phyloP scores from a whole-genome alignment of 2,113 vertebrate genomes.

The Poicephalus meyeri region DNA sequence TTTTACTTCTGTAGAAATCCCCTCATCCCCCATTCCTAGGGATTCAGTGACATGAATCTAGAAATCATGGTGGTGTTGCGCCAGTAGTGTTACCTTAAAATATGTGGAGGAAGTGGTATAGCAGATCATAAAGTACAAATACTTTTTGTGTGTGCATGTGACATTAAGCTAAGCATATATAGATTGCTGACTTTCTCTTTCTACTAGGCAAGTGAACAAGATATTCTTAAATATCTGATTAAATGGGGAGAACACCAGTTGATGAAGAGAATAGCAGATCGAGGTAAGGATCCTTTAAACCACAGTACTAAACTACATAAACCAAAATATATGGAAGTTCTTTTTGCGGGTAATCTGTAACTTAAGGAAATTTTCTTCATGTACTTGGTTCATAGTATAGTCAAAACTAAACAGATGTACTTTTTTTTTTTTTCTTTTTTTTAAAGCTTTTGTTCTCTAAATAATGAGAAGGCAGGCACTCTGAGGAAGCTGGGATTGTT shows the following conservation, averaged over 20 bases:
- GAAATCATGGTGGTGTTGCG: not conserved
- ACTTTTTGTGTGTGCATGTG: not conserved
- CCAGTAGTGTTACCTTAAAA: not conserved
- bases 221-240: conserved; percentile 96
- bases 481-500: not conserved
- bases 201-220: conserved; percentile 96
- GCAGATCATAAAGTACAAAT: not conserved
- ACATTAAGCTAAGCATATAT: not conserved
- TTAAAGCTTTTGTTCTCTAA: not conserved
- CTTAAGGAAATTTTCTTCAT: not conserved
- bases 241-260: conserved; percentile 99
- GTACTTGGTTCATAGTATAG: not conserved
- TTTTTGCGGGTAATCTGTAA: not conserved
- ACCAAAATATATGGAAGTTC: not conserved
- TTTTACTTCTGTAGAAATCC: not conserved
- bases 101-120: not conserved
- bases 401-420: not conserved
- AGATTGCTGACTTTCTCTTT: conserved; percentile 8
- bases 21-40: not conserved
- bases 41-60: not conserved
- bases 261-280: conserved; percentile 98
- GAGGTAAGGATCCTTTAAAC: conserved; percentile 82
- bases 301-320: not conserved
- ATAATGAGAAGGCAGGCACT: not conserved
- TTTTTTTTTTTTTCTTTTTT: not conserved